phyloP scores from a whole-genome alignment of 1,140 invertebrate genomes.

The Probaryconus sp. region DNA sequence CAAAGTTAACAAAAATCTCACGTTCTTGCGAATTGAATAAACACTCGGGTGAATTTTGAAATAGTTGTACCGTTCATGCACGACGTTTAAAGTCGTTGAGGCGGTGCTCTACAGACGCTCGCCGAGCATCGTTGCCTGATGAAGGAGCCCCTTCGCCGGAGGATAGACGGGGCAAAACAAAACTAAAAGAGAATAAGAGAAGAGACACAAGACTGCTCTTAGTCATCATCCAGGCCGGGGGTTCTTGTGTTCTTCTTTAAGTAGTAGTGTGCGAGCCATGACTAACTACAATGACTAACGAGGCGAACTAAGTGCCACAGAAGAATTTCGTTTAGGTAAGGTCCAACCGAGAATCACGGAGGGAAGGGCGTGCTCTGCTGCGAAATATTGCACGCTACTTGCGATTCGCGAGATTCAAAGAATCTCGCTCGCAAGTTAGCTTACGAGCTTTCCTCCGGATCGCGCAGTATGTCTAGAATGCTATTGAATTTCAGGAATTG shows the following conservation, averaged over 20 bases:
- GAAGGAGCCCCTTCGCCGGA: conserved; percentile 24
- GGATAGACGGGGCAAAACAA: conserved; percentile 36
- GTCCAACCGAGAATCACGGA: conserved; percentile 33
- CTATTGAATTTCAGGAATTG: conserved; percentile 45
- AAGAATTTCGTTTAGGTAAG: conserved; percentile 67
- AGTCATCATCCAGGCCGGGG: conserved; percentile 23
- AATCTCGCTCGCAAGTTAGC: conserved; percentile 53
- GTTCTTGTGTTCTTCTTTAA: conserved; percentile 46
- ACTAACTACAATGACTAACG: conserved; percentile 75
- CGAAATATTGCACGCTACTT: conserved; percentile 53
- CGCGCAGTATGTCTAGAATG: conserved; percentile 47
- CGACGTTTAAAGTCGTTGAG: conserved; percentile 3
- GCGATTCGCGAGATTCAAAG: conserved; percentile 52
- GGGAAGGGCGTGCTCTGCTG: too few relatives aligned
- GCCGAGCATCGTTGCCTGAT: conserved; percentile 17
- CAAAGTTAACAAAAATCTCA: conserved; percentile 45
- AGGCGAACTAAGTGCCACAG: conserved; percentile 70
- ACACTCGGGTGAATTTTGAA: conserved; percentile 45
- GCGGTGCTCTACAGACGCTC: conserved; percentile 25
- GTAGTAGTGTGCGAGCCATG: conserved; percentile 62
- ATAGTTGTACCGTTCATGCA: conserved; percentile 9
- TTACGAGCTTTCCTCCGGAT: conserved; percentile 39
- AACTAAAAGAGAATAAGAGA: conserved; percentile 22
- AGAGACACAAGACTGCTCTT: conserved; percentile 33
- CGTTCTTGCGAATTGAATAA: conserved; percentile 41